phyloP scores from a whole-genome alignment of 2,888 invertebrate genomes.

The Dicyrtoma fusca region DNA sequence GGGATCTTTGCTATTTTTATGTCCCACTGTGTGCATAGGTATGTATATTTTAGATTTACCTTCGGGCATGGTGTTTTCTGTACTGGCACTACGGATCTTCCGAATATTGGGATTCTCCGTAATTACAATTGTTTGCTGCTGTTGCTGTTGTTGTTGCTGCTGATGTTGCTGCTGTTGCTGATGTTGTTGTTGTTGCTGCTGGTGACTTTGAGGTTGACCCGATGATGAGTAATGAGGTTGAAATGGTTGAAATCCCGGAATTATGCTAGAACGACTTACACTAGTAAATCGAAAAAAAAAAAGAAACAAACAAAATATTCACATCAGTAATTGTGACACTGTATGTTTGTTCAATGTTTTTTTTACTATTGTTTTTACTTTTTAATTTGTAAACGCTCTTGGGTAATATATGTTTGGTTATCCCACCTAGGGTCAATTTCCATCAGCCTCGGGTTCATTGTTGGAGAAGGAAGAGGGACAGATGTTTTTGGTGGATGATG shows the following conservation, averaged over 20 bases:
- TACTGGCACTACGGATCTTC: slow-evolving; percentile 56
- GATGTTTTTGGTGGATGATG: slow-evolving; percentile 53
- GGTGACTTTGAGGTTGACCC: slow-evolving; percentile 61
- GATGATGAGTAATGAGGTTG: slow-evolving; percentile 51
- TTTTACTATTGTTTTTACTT: neutral
- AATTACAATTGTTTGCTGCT: slow-evolving; percentile 57
- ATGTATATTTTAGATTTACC: too few relatives aligned
- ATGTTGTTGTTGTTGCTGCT: slow-evolving; percentile 61
- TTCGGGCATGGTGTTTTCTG: slow-evolving; percentile 57
- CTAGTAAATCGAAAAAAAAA: slow-evolving; percentile 35
- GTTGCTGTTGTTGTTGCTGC: slow-evolving; percentile 29
- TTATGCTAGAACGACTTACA: slow-evolving; percentile 52
- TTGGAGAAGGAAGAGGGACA: slow-evolving; percentile 55
- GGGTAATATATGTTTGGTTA: neutral
- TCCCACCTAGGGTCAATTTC: slow-evolving; percentile 55
- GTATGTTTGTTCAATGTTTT: neutral
- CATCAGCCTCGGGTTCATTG: slow-evolving; percentile 53
- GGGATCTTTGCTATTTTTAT: too few relatives aligned
- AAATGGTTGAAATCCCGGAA: slow-evolving; percentile 54
- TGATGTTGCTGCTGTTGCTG: slow-evolving; percentile 52
- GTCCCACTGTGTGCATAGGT: too few relatives aligned
- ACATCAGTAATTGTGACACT: neutral
- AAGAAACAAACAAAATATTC: too few relatives aligned
- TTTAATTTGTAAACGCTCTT: neutral
- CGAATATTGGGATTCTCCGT: slow-evolving; percentile 57